A percentile compares a stretch with the other conserved stretches of the same genome.
Evolutionary conservation across 2,888 invertebrate genomes (phyloP).

Genomic region (Serrognathus titanus): DNA sequence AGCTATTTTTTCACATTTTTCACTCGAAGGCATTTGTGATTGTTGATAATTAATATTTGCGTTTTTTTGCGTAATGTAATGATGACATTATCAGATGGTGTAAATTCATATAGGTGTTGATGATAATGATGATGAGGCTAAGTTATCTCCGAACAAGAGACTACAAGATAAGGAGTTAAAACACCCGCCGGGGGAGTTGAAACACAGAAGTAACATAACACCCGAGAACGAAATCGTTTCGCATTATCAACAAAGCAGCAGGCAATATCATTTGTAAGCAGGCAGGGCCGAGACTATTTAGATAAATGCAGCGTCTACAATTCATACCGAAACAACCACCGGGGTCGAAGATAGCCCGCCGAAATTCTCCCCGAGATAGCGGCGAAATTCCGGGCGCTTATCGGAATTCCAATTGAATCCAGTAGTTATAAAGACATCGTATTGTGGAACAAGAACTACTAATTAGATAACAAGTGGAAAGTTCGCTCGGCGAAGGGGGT

Average conservation of each 20-base stretch:
- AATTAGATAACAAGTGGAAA: constrained; percentile 45
- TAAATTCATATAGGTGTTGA: too few relatives aligned
- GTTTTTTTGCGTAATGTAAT: too few relatives aligned
- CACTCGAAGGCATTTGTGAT: too few relatives aligned
- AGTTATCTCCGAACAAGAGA: too few relatives aligned
- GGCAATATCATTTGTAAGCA: constrained; percentile 27
- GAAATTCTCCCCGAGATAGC: constrained; percentile 19
- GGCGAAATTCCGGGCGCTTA: constrained; percentile 43
- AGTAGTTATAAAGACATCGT: constrained; percentile 45
- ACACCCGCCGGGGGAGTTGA: too few relatives aligned
- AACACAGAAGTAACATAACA: too few relatives aligned
- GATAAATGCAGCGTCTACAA: constrained; percentile 42
- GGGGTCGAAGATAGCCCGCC: constrained; percentile 29
- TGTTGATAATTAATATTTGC: too few relatives aligned
- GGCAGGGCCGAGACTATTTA: constrained; percentile 36
- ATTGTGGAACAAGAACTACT: constrained; percentile 44
- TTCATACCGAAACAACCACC: constrained; percentile 36
- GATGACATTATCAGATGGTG: too few relatives aligned
- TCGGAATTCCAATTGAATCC: constrained; percentile 46
- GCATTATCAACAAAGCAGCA: constrained; percentile 23
- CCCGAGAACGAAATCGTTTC: constrained; percentile 18
- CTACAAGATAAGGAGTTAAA: too few relatives aligned
- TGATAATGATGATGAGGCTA: too few relatives aligned
- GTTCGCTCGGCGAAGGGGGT: constrained; percentile 32
- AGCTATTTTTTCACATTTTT: too few relatives aligned